A percentile compares a stretch with the other conserved stretches of the same genome.
phyloP scores from a whole-genome alignment of 2,888 invertebrate species.

The Pomacea canaliculata region DNA sequence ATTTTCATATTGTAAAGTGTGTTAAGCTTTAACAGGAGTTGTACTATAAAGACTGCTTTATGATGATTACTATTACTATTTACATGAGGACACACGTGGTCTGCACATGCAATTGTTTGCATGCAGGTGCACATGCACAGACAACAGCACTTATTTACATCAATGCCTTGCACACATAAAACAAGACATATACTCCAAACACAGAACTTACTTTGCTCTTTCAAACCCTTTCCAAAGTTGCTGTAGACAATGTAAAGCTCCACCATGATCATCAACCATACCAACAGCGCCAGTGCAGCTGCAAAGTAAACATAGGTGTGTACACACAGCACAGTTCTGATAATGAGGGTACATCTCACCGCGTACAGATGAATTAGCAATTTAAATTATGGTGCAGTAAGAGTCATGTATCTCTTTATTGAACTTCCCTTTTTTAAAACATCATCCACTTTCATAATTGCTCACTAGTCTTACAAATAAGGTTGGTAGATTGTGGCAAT shows the following conservation, averaged over 20 bases:
- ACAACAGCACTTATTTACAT: neutral
- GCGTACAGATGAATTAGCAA: neutral
- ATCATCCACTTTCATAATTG: too few relatives aligned
- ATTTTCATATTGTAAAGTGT: neutral
- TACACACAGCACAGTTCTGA: neutral
- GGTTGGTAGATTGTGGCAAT: too few relatives aligned
- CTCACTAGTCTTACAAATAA: too few relatives aligned
- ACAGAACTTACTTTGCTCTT: slow-evolving; percentile 51
- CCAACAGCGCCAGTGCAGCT: slow-evolving; percentile 54
- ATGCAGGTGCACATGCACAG: neutral
- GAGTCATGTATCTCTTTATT: too few relatives aligned
- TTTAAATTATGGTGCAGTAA: too few relatives aligned
- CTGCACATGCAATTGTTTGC: too few relatives aligned
- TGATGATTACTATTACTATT: too few relatives aligned
- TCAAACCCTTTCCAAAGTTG: slow-evolving; percentile 62
- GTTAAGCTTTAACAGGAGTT: too few relatives aligned
- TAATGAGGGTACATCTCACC: slow-evolving; percentile 37
- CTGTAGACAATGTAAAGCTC: slow-evolving; percentile 54
- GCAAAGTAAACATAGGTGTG: neutral
- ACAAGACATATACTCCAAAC: neutral
- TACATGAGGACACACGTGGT: too few relatives aligned
- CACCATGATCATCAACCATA: slow-evolving; percentile 55
- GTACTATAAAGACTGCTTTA: too few relatives aligned
- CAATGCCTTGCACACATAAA: neutral
- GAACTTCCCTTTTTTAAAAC: too few relatives aligned